phyloP scores from a whole-genome alignment of 2,113 vertebrate genomes.

The Xiphophorus hellerii region DNA sequence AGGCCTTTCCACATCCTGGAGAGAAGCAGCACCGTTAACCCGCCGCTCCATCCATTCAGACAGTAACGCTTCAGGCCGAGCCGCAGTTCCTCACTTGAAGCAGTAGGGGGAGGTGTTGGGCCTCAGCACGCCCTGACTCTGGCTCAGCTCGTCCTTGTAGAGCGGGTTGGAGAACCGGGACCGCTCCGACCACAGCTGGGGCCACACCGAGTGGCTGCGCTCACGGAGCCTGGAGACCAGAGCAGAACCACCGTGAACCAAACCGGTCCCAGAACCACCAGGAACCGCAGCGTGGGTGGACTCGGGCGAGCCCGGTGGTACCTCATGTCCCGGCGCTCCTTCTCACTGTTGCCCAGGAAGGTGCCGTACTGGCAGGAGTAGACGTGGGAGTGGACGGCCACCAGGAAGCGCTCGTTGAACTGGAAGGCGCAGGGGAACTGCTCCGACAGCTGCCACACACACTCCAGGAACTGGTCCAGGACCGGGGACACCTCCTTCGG shows the following conservation, averaged over 20 bases:
- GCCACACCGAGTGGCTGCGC: conserved; percentile 90
- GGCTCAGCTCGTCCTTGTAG: conserved; percentile 85
- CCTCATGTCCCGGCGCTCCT: conserved; percentile 89
- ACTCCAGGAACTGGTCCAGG: conserved; percentile 96
- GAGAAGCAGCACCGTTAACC: neutral
- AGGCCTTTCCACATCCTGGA: conserved; percentile 94
- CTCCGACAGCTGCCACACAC: conserved; percentile 94
- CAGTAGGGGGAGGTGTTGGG: conserved; percentile 88
- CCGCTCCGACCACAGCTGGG: conserved; percentile 90
- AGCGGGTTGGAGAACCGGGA: conserved; percentile 88
- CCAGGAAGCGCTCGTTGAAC: conserved; percentile 94
- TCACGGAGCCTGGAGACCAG: conserved; percentile 85
- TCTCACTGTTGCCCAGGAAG: conserved; percentile 92
- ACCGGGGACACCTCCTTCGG: conserved; percentile 95
- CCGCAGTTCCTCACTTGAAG: conserved; percentile 86
- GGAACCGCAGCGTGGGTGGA: too few relatives aligned
- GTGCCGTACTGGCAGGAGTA: conserved; percentile 95
- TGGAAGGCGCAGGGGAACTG: conserved; percentile 98
- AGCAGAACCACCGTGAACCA: neutral
- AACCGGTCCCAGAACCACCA: too few relatives aligned
- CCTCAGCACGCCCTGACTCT: conserved; percentile 83
- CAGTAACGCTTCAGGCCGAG: too few relatives aligned
- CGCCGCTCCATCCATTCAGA: too few relatives aligned
- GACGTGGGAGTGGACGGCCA: conserved; percentile 88
- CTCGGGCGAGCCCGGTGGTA: conserved; percentile 31